Percentiles rank a stretch among this genome's conserved stretches.
phyloP scores from a whole-genome alignment of 2,888 invertebrate species.

The Drosophila mayaguana region DNA sequence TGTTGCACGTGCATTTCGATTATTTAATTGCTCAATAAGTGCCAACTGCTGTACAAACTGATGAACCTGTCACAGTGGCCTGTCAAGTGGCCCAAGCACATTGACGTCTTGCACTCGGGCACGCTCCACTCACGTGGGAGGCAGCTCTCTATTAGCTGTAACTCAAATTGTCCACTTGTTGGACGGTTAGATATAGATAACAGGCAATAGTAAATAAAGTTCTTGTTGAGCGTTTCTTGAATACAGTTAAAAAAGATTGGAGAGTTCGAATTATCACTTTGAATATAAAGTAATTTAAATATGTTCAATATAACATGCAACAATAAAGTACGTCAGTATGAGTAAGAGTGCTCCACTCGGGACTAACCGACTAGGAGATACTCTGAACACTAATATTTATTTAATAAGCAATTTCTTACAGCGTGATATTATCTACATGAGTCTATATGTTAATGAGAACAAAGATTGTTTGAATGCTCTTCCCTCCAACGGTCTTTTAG shows the following conservation, averaged over 20 bases:
- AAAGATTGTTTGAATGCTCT: no score
- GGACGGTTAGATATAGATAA: slow-evolving; percentile 30
- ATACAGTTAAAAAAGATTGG: no score
- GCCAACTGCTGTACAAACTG: slow-evolving; percentile 44
- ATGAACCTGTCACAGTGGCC: slow-evolving; percentile 14
- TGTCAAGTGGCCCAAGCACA: slow-evolving; percentile 25
- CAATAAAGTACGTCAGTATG: no score
- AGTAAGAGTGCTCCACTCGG: no score
- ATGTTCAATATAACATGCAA: no score
- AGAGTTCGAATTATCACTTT: neutral
- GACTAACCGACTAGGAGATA: no score
- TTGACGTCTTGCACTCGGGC: slow-evolving; percentile 28
- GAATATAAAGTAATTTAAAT: neutral
- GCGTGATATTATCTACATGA: no score
- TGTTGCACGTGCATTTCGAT: slow-evolving; percentile 48
- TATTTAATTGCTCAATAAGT: slow-evolving; percentile 68
- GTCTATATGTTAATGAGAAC: no score
- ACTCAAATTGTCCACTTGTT: slow-evolving; percentile 15
- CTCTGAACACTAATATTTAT: no score
- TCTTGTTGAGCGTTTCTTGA: neutral
- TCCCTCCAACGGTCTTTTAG: no score
- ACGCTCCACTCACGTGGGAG: slow-evolving; percentile 47
- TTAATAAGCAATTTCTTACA: no score
- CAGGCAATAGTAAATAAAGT: neutral
- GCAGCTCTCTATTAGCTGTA: slow-evolving; percentile 9